phyloP scores from a whole-genome alignment of 1,140 invertebrate genomes.

The Gryllus bimaculatus region DNA sequence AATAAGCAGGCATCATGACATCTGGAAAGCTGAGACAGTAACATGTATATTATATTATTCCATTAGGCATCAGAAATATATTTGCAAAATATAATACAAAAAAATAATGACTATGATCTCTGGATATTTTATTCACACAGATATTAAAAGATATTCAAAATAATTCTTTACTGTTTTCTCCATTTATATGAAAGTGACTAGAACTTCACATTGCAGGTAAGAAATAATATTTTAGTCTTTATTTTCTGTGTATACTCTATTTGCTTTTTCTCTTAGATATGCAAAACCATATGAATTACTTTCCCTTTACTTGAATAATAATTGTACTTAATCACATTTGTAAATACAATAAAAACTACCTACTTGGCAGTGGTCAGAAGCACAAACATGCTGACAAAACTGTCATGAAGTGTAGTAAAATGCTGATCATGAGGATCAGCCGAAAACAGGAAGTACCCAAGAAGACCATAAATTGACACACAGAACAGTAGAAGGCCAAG shows the following conservation, averaged over 20 bases:
- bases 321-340: neutral
- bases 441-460: slow-evolving; percentile 76
- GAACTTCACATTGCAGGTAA: neutral
- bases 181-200: neutral
- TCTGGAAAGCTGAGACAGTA: slow-evolving; percentile 67
- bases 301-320: neutral
- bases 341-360: slow-evolving; percentile 32
- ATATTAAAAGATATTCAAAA: neutral
- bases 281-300: too few species aligned
- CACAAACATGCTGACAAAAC: slow-evolving; percentile 84
- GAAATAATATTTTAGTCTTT: too few species aligned
- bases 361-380: slow-evolving; percentile 87
- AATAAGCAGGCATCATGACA: slow-evolving; percentile 89
- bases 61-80: too few species aligned
- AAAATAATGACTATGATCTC: too few species aligned
- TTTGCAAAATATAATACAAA: too few species aligned
- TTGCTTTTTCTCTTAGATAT: too few species aligned
- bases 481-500: slow-evolving; percentile 75
- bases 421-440: slow-evolving; percentile 61
- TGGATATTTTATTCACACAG: neutral
- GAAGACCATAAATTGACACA: slow-evolving; percentile 70
- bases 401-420: slow-evolving; percentile 67
- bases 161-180: neutral
- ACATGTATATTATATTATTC: neutral
- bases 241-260: too few species aligned